phyloP scores from a whole-genome alignment of 2,888 invertebrate genomes.

The Agriopis aurantiaria region DNA sequence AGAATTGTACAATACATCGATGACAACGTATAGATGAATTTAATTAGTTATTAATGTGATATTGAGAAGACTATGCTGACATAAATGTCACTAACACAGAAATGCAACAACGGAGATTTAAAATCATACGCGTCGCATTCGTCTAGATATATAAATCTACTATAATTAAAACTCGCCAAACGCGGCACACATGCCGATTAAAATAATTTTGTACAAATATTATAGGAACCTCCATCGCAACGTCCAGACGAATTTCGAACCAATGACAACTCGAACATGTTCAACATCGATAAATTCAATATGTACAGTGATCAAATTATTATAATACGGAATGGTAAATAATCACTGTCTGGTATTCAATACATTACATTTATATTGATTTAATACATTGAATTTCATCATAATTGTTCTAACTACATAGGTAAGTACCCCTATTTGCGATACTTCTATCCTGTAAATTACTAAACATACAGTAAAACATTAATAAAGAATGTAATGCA shows the following conservation, averaged over 20 bases:
- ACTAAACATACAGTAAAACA: constrained; percentile 43
- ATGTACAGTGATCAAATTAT: constrained; percentile 59
- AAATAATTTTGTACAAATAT: constrained; percentile 52
- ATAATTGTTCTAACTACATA: constrained; percentile 64
- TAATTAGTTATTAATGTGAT: constrained; percentile 53
- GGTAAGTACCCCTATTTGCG: constrained; percentile 36
- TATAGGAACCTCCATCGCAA: constrained; percentile 66
- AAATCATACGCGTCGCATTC: constrained; percentile 59
- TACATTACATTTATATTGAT: constrained; percentile 48
- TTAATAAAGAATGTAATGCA: constrained; percentile 40
- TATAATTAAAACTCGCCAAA: constrained; percentile 37
- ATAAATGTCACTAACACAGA: constrained; percentile 51
- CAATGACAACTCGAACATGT: constrained; percentile 53
- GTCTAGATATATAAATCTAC: constrained; percentile 45
- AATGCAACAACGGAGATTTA: constrained; percentile 67
- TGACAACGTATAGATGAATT: constrained; percentile 68
- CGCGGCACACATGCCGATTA: constrained; percentile 41
- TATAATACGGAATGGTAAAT: constrained; percentile 67
- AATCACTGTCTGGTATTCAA: constrained; percentile 62
- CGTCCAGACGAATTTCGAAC: constrained; percentile 59
- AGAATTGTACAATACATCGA: constrained; percentile 84
- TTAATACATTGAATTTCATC: constrained; percentile 59
- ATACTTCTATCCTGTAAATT: constrained; percentile 36
- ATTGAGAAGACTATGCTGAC: constrained; percentile 63
- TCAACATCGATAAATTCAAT: constrained; percentile 52